These are phyloP conservation scores for Lamellibrachia columna DNA, from an alignment of 2,888 invertebrate genomes.

Conservation along the genomic window DNA sequence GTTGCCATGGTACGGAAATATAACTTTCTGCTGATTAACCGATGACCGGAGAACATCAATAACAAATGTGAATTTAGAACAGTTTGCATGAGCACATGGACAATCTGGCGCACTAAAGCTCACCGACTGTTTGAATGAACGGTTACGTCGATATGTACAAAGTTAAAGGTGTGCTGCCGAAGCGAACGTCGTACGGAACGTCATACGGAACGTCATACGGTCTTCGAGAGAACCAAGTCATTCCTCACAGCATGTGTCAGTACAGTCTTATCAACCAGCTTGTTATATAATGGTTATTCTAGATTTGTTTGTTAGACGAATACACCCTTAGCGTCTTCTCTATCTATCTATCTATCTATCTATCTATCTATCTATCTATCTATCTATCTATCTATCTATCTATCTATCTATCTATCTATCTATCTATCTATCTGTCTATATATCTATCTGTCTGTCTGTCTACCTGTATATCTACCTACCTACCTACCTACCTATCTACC, in stretches of 20 bases:
- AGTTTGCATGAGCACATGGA: background rate
- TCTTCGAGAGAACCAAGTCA: background rate
- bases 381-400: no score
- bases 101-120: background rate
- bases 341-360: no score
- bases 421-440: no score
- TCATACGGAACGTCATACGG: no score
- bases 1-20: background rate
- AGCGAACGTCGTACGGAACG: no score
- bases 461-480: no score
- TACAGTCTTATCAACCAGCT: background rate
- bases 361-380: no score
- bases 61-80: background rate
- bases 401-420: no score
- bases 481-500: no score
- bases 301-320: no score
- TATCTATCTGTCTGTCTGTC: no score
- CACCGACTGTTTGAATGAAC: background rate
- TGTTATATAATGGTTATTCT: background rate
- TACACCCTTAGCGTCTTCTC: background rate
- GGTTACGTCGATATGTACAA: background rate
- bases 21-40: background rate
- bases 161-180: no score
- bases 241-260: background rate
- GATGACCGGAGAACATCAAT: background rate